Percentiles rank a stretch among this genome's conserved stretches.
Evolutionary conservation across 2,797 vertebrate species (phyloP).

Genomic region (Propithecus perrieri): DNA sequence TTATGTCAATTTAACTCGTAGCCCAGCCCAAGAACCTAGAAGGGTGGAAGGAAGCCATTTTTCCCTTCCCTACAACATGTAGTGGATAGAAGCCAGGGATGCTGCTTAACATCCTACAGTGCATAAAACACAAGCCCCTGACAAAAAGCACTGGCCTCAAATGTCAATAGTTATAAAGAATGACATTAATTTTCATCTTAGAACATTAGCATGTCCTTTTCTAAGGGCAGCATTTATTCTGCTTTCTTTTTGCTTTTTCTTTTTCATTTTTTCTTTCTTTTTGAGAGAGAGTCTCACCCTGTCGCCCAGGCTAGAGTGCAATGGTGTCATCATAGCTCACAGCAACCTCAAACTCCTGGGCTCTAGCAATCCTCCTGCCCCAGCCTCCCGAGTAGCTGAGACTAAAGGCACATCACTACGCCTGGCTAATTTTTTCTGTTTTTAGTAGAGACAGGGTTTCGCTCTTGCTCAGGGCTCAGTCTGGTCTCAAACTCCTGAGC

Average conservation of each 20-base stretch:
- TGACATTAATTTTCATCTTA: slow-evolving; percentile 37
- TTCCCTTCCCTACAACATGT: background rate
- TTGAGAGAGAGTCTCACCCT: no score
- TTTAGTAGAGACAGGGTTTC: no score
- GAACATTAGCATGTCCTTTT: slow-evolving; percentile 32
- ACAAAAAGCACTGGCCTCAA: background rate
- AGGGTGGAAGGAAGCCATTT: background rate
- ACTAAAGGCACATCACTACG: no score
- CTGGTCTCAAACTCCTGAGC: no score
- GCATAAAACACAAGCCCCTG: background rate
- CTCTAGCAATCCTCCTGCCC: no score
- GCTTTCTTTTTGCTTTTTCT: slow-evolving; percentile 3
- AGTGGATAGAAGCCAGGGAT: background rate
- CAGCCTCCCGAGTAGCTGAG: no score
- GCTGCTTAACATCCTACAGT: background rate
- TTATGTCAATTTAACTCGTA: background rate
- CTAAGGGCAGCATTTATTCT: slow-evolving; percentile 7
- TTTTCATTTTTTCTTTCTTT: no score
- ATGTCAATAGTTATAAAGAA: background rate
- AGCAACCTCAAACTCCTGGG: no score
- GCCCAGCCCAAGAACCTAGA: background rate
- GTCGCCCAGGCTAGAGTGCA: no score
- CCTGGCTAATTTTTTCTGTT: no score
- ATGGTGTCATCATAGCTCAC: no score
- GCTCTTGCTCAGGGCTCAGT: no score